Evolutionary conservation across 2,113 vertebrate genomes (phyloP), one percentile per base, ranked within the genome.

Genomic region (Zosterops pallidus): DNA sequence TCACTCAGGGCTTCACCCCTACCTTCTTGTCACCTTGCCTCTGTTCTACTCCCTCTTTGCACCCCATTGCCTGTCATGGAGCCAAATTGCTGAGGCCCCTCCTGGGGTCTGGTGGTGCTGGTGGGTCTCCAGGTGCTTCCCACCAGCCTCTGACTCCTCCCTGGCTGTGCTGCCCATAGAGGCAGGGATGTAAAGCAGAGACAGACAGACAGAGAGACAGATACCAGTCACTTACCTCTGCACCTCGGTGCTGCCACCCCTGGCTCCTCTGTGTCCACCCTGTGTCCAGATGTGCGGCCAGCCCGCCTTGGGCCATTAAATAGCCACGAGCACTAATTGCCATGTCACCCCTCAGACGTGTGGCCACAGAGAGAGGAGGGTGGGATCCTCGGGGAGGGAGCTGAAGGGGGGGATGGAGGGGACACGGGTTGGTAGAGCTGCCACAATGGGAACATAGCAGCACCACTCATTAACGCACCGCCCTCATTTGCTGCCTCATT

Each of bases 331-430:
- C 4, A 5, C 80, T 92, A 86, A 90, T 77, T 49, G 78, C 70
- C 18, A 3, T 62, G 86, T 62, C 92, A 82, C 69, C 85, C 85
- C 75, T 25, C 2, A 53, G 64, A 20, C 1, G 37, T 21, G 49
- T n/a, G 78, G 56, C 72, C 50, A 4, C 28, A 1, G 95, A 89
- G 97, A 97, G 97, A 94, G 87, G 92, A 77, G 87, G 60, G 97
- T 96, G 83, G 94, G 97, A 96, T 85, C 81, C 97, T 92, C 83
- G 39, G 71, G 57, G 62, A 71, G 17, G 23, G 67, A 28, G 85
- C 69, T 85, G 90, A 69, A 25, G 72, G 64, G 59, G 76, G 53
- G 76, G 62, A 25, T 25, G 50, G 50, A 68, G 63, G 71, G 63
- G 68, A 56, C 24, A 65, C 68, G 86, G 71, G 37, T 70, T 68